Base-by-base conservation (phyloP, 2,797 vertebrate genomes). In the Schizopygopsis malacanthus region DNA sequence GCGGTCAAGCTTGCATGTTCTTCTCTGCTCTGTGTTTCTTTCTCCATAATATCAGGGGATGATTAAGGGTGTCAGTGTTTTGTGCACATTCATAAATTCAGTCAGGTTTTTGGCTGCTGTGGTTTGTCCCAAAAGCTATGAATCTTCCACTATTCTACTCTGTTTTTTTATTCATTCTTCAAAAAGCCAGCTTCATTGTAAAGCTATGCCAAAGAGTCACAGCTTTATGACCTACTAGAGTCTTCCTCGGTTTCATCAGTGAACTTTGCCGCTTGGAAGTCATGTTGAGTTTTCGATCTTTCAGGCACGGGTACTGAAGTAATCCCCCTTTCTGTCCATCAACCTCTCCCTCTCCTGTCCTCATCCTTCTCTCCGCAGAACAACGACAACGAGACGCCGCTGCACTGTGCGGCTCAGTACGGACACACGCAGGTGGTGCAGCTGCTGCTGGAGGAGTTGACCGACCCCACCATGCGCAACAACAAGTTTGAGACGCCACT, bases 391-490 rank as follows among this genome's bases (percentile, higher is more conserved):
- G 98, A 99, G 95, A 99, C 98, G 0, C 97, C 98, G 3, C 94
- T 99, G 91, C 98, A 99, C 93, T 99, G 98, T 1, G 98, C 98
- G 0, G 98, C 98, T 0, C 98, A 99, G 94, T 98, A 99, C 0
- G 98, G 98, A 88, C 98, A 99, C 96, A 95, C 96, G 0, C 94
- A 95, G 89, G 98, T 99, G 93, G 98, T 99, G 90, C 96, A 95
- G 89, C 95, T 99, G 77, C 95, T 99, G 69, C 89, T 99, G 93
- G 98, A 99, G 94, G 98, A 99, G 93, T 94, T 99, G 86, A 99
- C 98, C 0, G 98, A 99, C 93, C 98, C 98, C 91, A 99, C 98
- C 89, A 99, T 99, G 98, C 96, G 98, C 90, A 99, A 99, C 91
- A 97, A 98, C 94, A 98, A 98, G 87, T 98, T 99, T 0, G 98